Evolutionary conservation across 2,888 invertebrate genomes (phyloP), one percentile per base, ranked within the genome.

Genomic region (Sepioteuthis lessoniana): DNA sequence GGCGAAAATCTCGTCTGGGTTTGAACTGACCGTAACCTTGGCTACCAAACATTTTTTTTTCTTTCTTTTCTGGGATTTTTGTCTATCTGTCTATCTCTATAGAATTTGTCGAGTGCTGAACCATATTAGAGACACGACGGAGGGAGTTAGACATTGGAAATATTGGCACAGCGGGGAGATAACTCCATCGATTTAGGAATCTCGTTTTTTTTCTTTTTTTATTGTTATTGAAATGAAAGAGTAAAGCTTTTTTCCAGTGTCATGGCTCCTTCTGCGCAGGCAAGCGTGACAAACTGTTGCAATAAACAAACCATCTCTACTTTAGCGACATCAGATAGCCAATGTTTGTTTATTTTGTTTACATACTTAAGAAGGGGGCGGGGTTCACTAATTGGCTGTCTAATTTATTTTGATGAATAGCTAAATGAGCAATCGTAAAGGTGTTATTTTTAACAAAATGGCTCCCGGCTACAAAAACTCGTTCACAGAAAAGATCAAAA

Each of bases 271-370:
- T n/a, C 35, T 76, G 76, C 13, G 76, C 76, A 76, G 13, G 76
- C n/a, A 76, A 76, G 76, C 76, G 76, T 76, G 19, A n/a, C 76
- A 76, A 76, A 76, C 76, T 76, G 76, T 76, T 76, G 76, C 76
- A 76, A 76, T n/a, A 35, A 76, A 76, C 76, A 35, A 76, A 76
- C 3, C 76, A n/a, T 16, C 76, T 76, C 35, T 35, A 35, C 35
- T 16, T 16, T 76, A n/a, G 76, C 76, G 76, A 76, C 76, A 76
- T 13, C 76, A 76, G 76, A 76, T 76, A 76, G n/a, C 76, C 35
- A 76, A 76, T n/a, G 76, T n/a, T 76, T 76, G 76, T 76, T 76
- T 76, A n/a, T 76, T n/a, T 76, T 76, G 76, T 76, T 76, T 76
- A 76, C 76, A n/a, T 76, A 76, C n/a, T 76, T n/a, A 76, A 76